Conservation (phyloP, 2,113 vertebrate species). For the Nycticebus coucang region DNA sequence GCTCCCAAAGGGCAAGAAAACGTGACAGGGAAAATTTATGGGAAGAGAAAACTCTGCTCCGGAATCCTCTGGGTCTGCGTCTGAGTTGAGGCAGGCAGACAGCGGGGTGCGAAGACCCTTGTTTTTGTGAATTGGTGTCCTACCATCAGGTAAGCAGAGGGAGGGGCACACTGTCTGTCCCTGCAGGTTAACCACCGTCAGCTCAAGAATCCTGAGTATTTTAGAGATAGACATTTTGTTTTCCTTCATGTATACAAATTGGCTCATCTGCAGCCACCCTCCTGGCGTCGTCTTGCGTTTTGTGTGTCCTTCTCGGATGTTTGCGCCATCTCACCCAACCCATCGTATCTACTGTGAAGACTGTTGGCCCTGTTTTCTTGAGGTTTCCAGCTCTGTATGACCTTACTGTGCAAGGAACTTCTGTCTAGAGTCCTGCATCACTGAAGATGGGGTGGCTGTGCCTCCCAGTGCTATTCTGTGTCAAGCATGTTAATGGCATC, state of each 20-base stretch:
- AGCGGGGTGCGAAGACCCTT: neutral
- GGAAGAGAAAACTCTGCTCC: neutral
- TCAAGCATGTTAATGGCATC: too few relatives aligned
- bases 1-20: neutral
- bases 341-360: accelerated
- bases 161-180: neutral
- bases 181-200: neutral
- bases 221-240: neutral
- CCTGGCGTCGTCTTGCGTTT: neutral
- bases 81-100: neutral
- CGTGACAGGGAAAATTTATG: neutral
- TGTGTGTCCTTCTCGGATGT: accelerated
- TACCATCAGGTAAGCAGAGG: neutral
- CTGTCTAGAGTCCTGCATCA: too few relatives aligned
- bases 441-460: too few relatives aligned
- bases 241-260: neutral
- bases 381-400: too few relatives aligned
- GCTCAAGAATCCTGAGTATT: neutral
- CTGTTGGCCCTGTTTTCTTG: too few relatives aligned
- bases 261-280: accelerated
- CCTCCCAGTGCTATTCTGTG: too few relatives aligned
- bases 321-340: too few relatives aligned
- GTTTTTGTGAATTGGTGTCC: neutral
- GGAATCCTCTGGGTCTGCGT: neutral
- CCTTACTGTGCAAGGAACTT: too few relatives aligned